Conservation (phyloP, 2,888 invertebrate species). For the Eristalis arbustorum region DNA sequence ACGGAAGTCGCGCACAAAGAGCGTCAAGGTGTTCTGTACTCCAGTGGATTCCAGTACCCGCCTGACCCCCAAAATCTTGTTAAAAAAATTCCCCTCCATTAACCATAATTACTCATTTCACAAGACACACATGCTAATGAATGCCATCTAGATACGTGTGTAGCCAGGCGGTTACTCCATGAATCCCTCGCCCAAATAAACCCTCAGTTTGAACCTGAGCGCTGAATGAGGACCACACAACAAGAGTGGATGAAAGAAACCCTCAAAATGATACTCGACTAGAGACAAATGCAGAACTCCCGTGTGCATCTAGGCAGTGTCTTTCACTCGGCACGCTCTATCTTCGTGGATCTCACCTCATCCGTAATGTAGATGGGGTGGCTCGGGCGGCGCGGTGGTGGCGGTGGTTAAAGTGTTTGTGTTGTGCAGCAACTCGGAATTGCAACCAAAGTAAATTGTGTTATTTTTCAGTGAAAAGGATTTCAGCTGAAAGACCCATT, state of each 20-base stretch:
- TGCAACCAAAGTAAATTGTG: constrained; percentile 48
- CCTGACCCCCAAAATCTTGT: background rate
- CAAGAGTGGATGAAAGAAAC: background rate
- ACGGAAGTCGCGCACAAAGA: too few species aligned
- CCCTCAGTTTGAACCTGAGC: background rate
- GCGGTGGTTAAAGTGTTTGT: constrained; percentile 1
- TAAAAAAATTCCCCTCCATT: background rate
- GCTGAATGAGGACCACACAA: background rate
- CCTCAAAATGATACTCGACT: background rate
- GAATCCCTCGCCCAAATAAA: background rate
- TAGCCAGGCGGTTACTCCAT: background rate
- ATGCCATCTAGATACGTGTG: background rate
- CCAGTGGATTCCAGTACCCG: background rate
- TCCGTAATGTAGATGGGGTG: background rate
- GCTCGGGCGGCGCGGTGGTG: too few species aligned
- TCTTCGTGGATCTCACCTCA: constrained; percentile 22
- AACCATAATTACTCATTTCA: constrained; percentile 17
- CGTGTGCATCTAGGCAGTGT: background rate
- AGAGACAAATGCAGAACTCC: background rate
- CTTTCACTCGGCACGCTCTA: constrained; percentile 12
- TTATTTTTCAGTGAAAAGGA: constrained; percentile 49
- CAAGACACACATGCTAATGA: constrained; percentile 11
- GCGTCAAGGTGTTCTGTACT: background rate
- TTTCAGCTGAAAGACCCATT: constrained; percentile 19
- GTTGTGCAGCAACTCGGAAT: background rate